These are phyloP conservation scores for Anadara kagoshimensis DNA, from an alignment of 1,140 invertebrate genomes.

Conservation along the genomic window DNA sequence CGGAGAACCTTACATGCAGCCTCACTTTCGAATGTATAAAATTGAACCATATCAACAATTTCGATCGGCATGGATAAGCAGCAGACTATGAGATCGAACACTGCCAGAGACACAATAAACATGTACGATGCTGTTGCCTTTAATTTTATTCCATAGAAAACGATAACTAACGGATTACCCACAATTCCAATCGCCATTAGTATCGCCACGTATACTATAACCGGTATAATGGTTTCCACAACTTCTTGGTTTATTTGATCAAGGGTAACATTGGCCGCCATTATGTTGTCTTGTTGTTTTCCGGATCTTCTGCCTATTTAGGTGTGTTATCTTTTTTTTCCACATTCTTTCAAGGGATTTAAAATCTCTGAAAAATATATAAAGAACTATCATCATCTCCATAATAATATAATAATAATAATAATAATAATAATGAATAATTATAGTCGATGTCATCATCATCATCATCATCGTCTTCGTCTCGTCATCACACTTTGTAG, in stretches of 20 bases:
- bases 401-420: too few species aligned
- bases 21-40: slow-evolving; percentile 41
- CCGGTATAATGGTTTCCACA: slow-evolving; percentile 32
- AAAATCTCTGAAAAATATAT: too few species aligned
- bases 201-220: slow-evolving; percentile 35
- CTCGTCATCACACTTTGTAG: too few species aligned
- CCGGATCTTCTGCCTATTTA: too few species aligned
- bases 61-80: slow-evolving; percentile 47
- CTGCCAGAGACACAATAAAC: slow-evolving; percentile 46
- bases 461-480: too few species aligned
- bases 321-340: too few species aligned
- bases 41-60: slow-evolving; percentile 40
- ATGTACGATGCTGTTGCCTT: slow-evolving; percentile 42
- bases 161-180: slow-evolving; percentile 43
- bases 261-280: background rate
- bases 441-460: too few species aligned
- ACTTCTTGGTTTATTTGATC: slow-evolving; percentile 23
- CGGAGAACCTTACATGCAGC: slow-evolving; percentile 40
- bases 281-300: too few species aligned
- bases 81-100: slow-evolving; percentile 47
- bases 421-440: too few species aligned
- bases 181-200: slow-evolving; percentile 40
- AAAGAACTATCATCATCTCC: too few species aligned
- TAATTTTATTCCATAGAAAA: slow-evolving; percentile 42
- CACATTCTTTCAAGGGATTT: too few species aligned